Conservation (phyloP, 2,113 vertebrate genomes). For the Bombycilla garrulus region DNA sequence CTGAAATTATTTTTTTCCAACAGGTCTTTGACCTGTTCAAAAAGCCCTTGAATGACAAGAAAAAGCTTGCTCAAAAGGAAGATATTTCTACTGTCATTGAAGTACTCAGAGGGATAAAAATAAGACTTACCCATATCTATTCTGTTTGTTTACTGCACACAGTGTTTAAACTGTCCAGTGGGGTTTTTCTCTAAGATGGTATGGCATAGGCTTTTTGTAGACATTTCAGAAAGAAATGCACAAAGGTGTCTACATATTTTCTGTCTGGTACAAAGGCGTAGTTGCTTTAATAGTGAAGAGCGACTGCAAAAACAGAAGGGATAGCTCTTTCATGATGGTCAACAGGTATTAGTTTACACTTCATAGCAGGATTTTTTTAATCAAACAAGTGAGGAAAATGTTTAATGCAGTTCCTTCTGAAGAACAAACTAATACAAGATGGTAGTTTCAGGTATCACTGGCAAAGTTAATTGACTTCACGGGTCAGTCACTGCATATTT, state of each 20-base stretch:
- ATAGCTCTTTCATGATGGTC: neutral
- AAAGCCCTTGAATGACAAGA: neutral
- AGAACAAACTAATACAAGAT: neutral
- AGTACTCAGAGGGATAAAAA: neutral
- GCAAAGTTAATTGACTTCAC: neutral
- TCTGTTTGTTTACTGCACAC: neutral
- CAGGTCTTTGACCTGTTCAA: constrained; percentile 1
- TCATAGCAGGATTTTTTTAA: neutral
- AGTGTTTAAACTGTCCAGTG: neutral
- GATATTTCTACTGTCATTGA: neutral
- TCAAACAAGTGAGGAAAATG: neutral
- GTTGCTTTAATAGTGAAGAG: neutral
- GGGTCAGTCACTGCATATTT: neutral
- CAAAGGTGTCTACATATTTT: neutral
- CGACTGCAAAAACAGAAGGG: neutral
- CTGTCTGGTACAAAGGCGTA: neutral
- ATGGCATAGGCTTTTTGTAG: neutral
- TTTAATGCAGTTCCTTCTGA: neutral
- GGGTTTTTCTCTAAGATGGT: neutral
- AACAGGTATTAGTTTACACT: neutral
- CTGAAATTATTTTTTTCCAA: neutral
- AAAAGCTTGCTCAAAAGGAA: constrained; percentile 8
- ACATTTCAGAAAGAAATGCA: neutral
- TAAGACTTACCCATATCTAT: neutral
- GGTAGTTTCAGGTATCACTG: neutral